These are phyloP conservation scores for Xerus inauris DNA, from an alignment of 2,113 vertebrate species.

Conservation along the genomic window DNA sequence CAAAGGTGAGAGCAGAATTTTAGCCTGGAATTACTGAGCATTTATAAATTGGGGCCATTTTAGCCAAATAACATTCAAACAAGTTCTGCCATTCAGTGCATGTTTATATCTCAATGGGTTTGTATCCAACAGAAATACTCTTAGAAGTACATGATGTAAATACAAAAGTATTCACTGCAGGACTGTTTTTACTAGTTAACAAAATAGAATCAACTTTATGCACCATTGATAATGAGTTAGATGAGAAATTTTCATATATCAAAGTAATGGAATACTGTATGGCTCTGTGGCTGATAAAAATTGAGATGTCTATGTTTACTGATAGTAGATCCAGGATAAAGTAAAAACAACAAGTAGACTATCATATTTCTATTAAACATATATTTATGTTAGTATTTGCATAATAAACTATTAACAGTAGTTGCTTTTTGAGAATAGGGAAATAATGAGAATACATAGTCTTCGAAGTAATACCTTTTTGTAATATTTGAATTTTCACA, in stretches of 20 bases:
- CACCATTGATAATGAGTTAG: neutral
- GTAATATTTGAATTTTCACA: neutral
- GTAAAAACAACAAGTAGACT: neutral
- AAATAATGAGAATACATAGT: neutral
- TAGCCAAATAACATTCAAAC: neutral
- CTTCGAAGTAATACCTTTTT: conserved; percentile 37
- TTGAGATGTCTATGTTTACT: neutral
- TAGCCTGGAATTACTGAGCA: neutral
- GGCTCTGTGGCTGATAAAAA: neutral
- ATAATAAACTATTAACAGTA: neutral
- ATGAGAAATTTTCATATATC: neutral
- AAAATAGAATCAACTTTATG: neutral
- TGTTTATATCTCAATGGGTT: neutral
- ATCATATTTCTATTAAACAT: neutral
- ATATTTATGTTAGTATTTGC: neutral
- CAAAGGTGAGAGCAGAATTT: conserved; percentile 90
- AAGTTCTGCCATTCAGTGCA: neutral
- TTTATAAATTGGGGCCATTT: neutral
- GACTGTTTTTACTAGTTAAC: neutral
- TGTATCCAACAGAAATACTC: neutral
- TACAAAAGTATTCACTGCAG: neutral
- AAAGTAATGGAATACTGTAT: neutral
- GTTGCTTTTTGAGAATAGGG: neutral
- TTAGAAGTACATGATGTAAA: neutral
- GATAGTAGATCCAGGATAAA: neutral